Evolutionary conservation across 2,113 vertebrate genomes (phyloP), one percentile per base, ranked within the genome.

Genomic region (Microcebus griseorufus): DNA sequence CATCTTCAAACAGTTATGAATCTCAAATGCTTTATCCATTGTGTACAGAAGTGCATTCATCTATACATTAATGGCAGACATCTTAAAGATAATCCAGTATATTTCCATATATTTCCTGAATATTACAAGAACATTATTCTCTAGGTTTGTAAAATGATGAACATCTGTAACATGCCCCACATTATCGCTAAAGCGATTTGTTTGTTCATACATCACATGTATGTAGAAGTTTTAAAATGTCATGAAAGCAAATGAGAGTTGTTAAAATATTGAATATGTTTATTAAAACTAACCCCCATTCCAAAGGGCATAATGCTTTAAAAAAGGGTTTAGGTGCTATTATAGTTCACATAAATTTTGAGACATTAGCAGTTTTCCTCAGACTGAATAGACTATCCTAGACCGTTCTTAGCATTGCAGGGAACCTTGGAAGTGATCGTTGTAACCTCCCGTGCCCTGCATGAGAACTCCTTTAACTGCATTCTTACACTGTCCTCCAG

Each of bases 1-100:
- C 60, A 53, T 95, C 84, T 86, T 83, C 45, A 90, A 39, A 92
- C 83, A 84, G n/a, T 55, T 93, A 85, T 45, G 53, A 55, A 73
- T 60, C 27, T 95, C 92, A 89, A 73, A 39, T 93, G 42, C 16
- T 67, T 96, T n/a, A 62, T 62, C 32, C 34, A 39, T 42, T 79
- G 37, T 94, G 39, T 90, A 81, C 51, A 13, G 83, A 69, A 76
- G 12, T 72, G 1, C 34, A 53, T 83, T 86, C 88, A 78, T 87
- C 83, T 82, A 27, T 65, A 89, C 53, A 70, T 83, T 76, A 81
- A 82, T 62, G 45, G 37, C n/a, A 90, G 22, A 75, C 8, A 34
- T 62, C 65, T 64, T 76, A 67, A 94, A 76, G 73, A 25, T 14
- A 90, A 39, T 80, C n/a, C 3, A n/a, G 23, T 37, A 27, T 86